Base-by-base conservation (phyloP, 2,797 vertebrate genomes). In the Sebastolobus alascanus region DNA sequence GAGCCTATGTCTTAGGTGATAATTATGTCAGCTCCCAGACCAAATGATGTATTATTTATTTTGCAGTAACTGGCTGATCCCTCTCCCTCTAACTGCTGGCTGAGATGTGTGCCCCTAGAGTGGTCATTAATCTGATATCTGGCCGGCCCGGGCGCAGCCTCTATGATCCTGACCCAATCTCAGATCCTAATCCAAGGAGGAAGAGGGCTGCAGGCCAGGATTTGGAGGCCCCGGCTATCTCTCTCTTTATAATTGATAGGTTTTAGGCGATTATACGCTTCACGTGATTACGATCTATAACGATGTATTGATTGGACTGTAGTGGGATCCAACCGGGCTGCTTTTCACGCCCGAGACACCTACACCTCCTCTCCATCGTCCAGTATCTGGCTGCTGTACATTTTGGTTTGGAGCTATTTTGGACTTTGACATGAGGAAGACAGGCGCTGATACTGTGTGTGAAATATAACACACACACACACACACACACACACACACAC, bases 131-230 rank as follows among this genome's bases (percentile, higher is more conserved):
- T 95, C 94, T 93, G 94, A 92, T 94, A 93, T 96, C 93, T 95
- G 95, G 93, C 94, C 88, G 86, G 95, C 88, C 92, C 84, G 94
- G 92, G 93, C 82, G 84, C 89, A 90, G 87, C 92, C 93, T 86
- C 93, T 94, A 90, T 96, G 94, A 96, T 96, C 95, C 94, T 86
- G 93, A 95, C 94, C 94, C 94, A 95, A 95, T 95, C 94, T 96
- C 94, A 96, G 94, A 95, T 96, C 95, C 92, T 95, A 94, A 96
- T 96, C 95, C 95, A 95, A 95, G 95, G 95, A 95, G 94, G 94
- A 95, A 95, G 93, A 93, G 87, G 90, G 94, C 95, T 96, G 94
- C 90, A 87, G 95, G 96, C 95, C 93, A 96, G 94, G 95, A 96
- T 96, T 95, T 95, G 91, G 92, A 91, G 81, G 92, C 87, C 92